Conservation (phyloP, 1,140 invertebrate genomes). For the Heliconius melpomene region DNA sequence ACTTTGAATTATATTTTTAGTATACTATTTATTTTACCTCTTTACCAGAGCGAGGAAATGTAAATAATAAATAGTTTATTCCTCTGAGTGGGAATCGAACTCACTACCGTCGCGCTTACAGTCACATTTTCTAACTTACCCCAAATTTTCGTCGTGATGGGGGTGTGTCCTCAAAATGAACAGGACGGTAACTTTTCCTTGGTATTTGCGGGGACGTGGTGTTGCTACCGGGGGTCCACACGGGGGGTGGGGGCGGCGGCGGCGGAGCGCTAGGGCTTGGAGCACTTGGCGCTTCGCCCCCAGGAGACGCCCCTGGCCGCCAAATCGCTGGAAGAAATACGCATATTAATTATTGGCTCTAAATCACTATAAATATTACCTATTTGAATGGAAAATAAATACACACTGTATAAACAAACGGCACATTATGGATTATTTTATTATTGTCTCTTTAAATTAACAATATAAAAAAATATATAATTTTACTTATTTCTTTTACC, state of each 20-base stretch:
- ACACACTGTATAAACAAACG: no score
- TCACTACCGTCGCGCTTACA: background rate
- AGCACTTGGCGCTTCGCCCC: conserved; percentile 47
- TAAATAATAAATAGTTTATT: no score
- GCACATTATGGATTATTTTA: no score
- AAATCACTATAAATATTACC: background rate
- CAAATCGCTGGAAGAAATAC: conserved; percentile 58
- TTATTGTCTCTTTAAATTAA: no score
- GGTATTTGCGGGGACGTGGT: conserved; percentile 83
- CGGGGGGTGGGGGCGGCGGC: conserved; percentile 83
- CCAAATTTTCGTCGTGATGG: conserved; percentile 82
- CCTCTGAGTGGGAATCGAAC: no score
- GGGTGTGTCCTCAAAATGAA: conserved; percentile 85
- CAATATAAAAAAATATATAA: background rate
- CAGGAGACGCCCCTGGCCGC: conserved; percentile 57
- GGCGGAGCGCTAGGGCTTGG: conserved; percentile 72
- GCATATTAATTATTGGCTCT: background rate
- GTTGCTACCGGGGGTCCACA: conserved; percentile 88
- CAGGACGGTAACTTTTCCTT: conserved; percentile 87
- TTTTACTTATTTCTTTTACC: background rate
- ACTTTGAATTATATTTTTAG: no score
- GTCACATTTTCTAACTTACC: conserved; percentile 40
- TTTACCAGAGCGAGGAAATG: no score
- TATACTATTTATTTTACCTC: no score
- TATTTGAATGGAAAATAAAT: no score